Evolutionary conservation across 2,797 vertebrate genomes (phyloP).

Genomic region (Girardinus metallicus): DNA sequence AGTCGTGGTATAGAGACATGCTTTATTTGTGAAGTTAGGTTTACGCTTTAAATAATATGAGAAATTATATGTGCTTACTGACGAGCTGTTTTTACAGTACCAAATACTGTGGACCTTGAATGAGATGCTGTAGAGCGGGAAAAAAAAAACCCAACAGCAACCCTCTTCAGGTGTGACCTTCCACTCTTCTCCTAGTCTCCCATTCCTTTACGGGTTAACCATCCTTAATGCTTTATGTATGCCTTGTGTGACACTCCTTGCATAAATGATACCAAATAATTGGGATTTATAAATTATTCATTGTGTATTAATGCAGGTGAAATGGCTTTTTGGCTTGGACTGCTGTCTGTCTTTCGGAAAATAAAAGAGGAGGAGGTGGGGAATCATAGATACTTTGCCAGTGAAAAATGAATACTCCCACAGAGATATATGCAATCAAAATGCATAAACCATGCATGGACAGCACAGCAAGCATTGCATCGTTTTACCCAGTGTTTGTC

Average conservation of each 20-base stretch:
- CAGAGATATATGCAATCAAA: conserved; percentile 80
- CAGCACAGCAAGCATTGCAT: conserved; percentile 52
- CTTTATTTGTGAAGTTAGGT: conserved; percentile 27
- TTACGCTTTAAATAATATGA: conserved; percentile 8
- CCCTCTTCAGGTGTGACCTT: conserved; percentile 83
- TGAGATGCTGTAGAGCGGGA: conserved; percentile 34
- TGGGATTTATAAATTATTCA: conserved; percentile 99
- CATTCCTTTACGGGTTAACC: conserved; percentile 91
- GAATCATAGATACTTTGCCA: conserved; percentile 79
- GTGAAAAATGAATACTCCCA: conserved; percentile 69
- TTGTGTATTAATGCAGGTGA: conserved; percentile 97
- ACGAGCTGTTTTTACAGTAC: conserved; percentile 32
- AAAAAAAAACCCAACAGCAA: conserved; percentile 36
- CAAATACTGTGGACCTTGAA: conserved; percentile 45
- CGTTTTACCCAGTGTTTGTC: conserved; percentile 32
- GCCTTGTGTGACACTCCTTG: conserved; percentile 97
- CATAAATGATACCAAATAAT: conserved; percentile 99
- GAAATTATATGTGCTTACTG: conserved; percentile 38
- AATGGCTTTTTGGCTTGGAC: conserved; percentile 90
- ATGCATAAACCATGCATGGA: conserved; percentile 77
- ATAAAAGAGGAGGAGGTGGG: conserved; percentile 80
- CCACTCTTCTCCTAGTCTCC: conserved; percentile 77
- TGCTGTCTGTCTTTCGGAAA: conserved; percentile 84
- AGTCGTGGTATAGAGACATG: conserved; percentile 19
- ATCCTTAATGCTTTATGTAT: conserved; percentile 97